Percentiles rank a stretch among this genome's conserved stretches.
phyloP scores from a whole-genome alignment of 2,113 vertebrate species.

The Gobius niger region DNA sequence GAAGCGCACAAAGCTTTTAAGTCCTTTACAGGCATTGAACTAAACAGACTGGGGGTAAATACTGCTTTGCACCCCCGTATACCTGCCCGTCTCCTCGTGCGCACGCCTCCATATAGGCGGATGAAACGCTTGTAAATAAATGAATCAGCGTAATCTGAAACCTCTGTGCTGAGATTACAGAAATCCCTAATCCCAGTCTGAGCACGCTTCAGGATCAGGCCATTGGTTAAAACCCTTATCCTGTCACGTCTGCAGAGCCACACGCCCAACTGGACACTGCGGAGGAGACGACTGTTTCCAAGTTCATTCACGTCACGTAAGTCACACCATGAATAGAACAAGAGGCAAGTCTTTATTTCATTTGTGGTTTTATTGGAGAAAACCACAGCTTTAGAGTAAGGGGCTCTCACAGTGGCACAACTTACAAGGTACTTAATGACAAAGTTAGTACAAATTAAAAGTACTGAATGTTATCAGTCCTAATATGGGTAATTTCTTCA shows the following conservation, averaged over 20 bases:
- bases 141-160: conserved; percentile 59
- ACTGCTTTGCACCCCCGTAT: neutral
- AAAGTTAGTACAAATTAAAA: too few species aligned
- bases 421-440: too few species aligned
- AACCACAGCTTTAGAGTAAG: too few species aligned
- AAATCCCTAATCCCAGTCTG: conserved; percentile 59
- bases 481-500: too few species aligned
- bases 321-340: too few species aligned
- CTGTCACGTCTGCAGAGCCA: conserved; percentile 13
- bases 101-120: neutral
- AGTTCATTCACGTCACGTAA: too few species aligned
- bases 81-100: neutral
- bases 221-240: conserved; percentile 41
- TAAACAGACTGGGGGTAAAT: conserved; percentile 1
- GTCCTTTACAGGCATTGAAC: conserved; percentile 37
- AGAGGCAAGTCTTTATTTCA: too few species aligned
- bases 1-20: conserved; percentile 21
- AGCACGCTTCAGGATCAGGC: conserved; percentile 43
- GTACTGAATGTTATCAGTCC: too few species aligned
- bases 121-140: conserved; percentile 28
- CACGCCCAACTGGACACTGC: conserved; percentile 3
- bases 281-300: neutral
- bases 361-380: too few species aligned
- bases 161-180: conserved; percentile 66
- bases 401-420: too few species aligned